phyloP scores from a whole-genome alignment of 2,797 vertebrate genomes.

The Pteronotus mesoamericanus region DNA sequence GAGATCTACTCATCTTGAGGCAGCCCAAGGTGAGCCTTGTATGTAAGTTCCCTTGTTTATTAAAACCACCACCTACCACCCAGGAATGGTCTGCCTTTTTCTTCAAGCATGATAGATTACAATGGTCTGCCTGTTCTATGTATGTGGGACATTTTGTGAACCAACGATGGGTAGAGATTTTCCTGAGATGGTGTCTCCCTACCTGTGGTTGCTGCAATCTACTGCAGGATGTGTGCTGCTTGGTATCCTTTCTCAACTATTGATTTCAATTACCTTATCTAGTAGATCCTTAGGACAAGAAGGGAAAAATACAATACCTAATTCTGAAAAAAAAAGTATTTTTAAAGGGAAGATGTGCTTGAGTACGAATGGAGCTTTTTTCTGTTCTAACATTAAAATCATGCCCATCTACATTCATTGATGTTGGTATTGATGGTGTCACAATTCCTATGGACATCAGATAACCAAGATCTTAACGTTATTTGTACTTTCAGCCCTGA shows the following conservation, averaged over 20 bases:
- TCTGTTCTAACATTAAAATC: conserved; percentile 10
- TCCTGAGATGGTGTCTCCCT: neutral
- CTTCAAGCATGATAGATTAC: too few relatives aligned
- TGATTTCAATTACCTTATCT: conserved; percentile 65
- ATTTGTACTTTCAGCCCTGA: neutral
- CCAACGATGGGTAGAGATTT: neutral
- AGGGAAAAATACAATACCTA: conserved; percentile 43
- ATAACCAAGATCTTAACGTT: neutral
- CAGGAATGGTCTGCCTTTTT: neutral
- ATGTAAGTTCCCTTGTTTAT: neutral
- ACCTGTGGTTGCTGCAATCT: neutral
- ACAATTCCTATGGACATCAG: neutral
- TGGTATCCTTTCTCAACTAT: conserved; percentile 59
- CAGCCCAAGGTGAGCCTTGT: neutral
- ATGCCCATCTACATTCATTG: neutral
- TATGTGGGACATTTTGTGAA: neutral
- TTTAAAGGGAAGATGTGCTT: conserved; percentile 35
- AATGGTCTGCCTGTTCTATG: too few relatives aligned
- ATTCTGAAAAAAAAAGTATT: neutral
- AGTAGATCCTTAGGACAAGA: conserved; percentile 47
- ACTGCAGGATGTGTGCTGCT: neutral
- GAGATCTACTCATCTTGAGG: neutral
- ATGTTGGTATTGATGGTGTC: neutral
- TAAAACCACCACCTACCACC: neutral
- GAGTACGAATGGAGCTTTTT: neutral